These are phyloP conservation scores for Catalaphyllia jardinei DNA, from an alignment of 64 coral and sea anemone species.

Conservation along the genomic window DNA sequence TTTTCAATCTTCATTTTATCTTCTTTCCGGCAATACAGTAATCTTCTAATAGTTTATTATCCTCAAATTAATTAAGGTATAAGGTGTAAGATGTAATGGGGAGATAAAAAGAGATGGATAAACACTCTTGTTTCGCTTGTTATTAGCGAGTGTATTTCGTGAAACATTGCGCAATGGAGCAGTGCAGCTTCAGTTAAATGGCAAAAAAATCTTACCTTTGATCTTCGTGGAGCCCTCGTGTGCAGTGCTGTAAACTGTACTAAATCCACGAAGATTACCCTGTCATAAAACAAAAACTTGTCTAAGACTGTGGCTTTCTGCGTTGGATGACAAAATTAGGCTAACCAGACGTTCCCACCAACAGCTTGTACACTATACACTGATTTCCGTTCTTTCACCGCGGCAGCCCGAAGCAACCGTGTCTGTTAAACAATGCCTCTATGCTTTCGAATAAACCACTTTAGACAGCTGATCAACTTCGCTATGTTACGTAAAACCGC, in stretches of 20 bases:
- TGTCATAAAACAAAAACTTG: neutral
- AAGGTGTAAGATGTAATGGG: slow-evolving; percentile 3
- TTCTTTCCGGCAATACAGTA: slow-evolving; percentile 29
- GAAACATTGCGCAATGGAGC: neutral
- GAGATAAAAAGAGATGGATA: neutral
- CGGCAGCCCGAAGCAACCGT: neutral
- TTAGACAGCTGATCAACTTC: neutral
- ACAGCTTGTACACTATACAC: neutral
- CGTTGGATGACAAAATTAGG: neutral
- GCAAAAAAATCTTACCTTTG: neutral
- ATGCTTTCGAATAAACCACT: slow-evolving; percentile 1
- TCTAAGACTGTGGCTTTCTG: neutral
- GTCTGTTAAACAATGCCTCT: neutral
- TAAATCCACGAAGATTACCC: neutral
- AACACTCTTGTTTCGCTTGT: neutral
- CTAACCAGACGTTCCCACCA: neutral
- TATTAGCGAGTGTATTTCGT: neutral
- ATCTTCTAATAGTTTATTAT: neutral
- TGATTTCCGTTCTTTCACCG: neutral
- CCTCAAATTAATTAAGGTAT: neutral
- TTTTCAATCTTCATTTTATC: slow-evolving; percentile 17
- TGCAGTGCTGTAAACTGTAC: neutral
- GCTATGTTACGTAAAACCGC: neutral
- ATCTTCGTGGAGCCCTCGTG: neutral
- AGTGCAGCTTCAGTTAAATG: neutral